Evolutionary conservation across 2,797 vertebrate species (phyloP).

Genomic region (Petrocephalus sullivani): DNA sequence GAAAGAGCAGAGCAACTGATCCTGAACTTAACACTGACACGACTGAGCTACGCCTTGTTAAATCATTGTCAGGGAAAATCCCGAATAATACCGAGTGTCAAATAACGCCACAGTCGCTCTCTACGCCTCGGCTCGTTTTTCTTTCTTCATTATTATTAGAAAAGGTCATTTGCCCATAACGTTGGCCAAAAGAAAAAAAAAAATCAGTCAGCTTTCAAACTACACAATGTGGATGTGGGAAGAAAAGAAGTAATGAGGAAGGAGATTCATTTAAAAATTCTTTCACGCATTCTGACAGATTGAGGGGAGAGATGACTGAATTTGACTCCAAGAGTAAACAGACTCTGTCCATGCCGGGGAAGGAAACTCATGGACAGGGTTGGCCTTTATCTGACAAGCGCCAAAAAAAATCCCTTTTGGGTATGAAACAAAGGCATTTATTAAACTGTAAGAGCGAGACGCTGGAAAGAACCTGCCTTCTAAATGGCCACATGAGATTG

Average conservation of each 20-base stretch:
- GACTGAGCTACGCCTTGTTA: constrained; percentile 52
- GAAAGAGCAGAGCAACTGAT: constrained; percentile 37
- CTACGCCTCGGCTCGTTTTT: constrained; percentile 39
- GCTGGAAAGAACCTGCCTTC: constrained; percentile 43
- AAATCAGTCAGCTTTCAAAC: constrained; percentile 57
- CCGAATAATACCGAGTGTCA: constrained; percentile 45
- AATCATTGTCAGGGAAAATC: constrained; percentile 57
- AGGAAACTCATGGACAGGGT: constrained; percentile 55
- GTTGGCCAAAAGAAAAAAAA: constrained; percentile 56
- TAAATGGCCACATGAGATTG: constrained; percentile 51
- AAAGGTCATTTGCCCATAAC: constrained; percentile 49
- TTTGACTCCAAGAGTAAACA: constrained; percentile 46
- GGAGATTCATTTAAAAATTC: constrained; percentile 40
- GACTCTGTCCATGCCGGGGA: constrained; percentile 46
- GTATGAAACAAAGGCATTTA: constrained; percentile 55
- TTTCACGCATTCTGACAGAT: constrained; percentile 44
- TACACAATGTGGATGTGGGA: constrained; percentile 40
- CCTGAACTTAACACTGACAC: constrained; percentile 52
- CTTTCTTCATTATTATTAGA: constrained; percentile 25
- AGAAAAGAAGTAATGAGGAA: constrained; percentile 41
- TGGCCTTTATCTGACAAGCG: constrained; percentile 59
- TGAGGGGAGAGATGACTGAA: constrained; percentile 44
- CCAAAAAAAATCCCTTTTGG: constrained; percentile 42
- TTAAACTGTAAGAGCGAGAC: constrained; percentile 53
- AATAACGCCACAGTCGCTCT: constrained; percentile 36